Evolutionary conservation across 2,113 vertebrate genomes (phyloP).

Genomic region (Puntigrus tetrazona): DNA sequence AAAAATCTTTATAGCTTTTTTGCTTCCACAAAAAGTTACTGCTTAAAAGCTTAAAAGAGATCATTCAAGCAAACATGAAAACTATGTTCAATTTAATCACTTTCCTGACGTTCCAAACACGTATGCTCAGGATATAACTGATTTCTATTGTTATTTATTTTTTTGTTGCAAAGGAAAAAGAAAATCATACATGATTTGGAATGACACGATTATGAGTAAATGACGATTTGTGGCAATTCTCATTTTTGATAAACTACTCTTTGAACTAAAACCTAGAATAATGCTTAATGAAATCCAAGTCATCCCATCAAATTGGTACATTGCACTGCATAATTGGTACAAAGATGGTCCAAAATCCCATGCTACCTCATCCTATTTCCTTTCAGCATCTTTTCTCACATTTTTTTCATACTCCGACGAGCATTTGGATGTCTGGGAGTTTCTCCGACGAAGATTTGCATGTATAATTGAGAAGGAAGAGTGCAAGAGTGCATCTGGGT

Average conservation of each 20-base stretch:
- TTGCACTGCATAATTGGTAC: background rate
- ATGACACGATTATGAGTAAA: background rate
- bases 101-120: too few relatives aligned
- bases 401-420: background rate
- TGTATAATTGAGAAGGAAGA: conserved; percentile 37
- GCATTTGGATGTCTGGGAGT: conserved; percentile 5
- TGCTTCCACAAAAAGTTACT: too few relatives aligned
- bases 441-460: conserved; percentile 43
- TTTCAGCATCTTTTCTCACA: background rate
- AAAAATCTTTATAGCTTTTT: too few relatives aligned
- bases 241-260: background rate
- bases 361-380: background rate
- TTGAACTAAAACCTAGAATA: background rate
- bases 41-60: too few relatives aligned
- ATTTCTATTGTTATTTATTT: too few relatives aligned
- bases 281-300: background rate
- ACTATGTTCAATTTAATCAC: too few relatives aligned
- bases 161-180: background rate
- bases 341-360: background rate
- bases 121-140: too few relatives aligned
- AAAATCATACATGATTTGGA: background rate
- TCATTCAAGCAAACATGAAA: too few relatives aligned
- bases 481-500: conserved; percentile 16
- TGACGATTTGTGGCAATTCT: background rate
- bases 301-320: background rate